A percentile compares a stretch with the other conserved stretches of the same genome.
Evolutionary conservation across 1,140 invertebrate species (phyloP).

Genomic region (Bombus breviceps): DNA sequence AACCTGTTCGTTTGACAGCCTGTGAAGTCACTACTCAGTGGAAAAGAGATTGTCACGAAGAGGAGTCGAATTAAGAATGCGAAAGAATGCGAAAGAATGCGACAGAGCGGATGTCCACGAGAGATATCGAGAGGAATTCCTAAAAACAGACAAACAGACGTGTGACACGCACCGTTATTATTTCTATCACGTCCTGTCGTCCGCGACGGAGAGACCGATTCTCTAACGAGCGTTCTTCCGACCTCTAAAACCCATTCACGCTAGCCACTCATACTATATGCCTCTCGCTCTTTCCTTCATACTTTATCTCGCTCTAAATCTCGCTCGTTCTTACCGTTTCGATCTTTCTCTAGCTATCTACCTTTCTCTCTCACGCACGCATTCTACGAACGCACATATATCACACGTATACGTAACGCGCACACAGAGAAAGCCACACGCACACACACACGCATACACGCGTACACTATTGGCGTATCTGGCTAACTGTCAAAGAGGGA

Average conservation of each 20-base stretch:
- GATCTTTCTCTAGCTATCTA: neutral
- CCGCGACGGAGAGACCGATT: neutral
- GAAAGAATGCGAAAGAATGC: neutral
- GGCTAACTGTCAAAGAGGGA: conserved; percentile 20
- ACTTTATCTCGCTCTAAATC: conserved; percentile 16
- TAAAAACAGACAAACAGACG: neutral
- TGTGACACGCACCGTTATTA: neutral
- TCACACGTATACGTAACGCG: neutral
- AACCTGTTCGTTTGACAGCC: neutral
- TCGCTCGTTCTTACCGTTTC: conserved; percentile 2
- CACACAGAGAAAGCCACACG: neutral
- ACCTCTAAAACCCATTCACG: conserved; percentile 43
- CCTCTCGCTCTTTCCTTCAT: conserved; percentile 21
- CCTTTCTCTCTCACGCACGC: conserved; percentile 25
- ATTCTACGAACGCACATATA: neutral
- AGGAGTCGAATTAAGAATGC: neutral
- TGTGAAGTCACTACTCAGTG: neutral
- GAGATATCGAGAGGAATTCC: neutral
- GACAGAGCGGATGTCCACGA: too few relatives aligned
- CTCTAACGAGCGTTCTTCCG: conserved; percentile 16
- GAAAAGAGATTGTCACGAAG: neutral
- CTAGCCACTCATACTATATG: conserved; percentile 15
- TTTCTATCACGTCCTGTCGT: neutral
- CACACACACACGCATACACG: neutral
- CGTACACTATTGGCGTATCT: conserved; percentile 24